These are phyloP conservation scores for Megalopta genalis DNA, from an alignment of 1,140 invertebrate genomes.

Conservation along the genomic window DNA sequence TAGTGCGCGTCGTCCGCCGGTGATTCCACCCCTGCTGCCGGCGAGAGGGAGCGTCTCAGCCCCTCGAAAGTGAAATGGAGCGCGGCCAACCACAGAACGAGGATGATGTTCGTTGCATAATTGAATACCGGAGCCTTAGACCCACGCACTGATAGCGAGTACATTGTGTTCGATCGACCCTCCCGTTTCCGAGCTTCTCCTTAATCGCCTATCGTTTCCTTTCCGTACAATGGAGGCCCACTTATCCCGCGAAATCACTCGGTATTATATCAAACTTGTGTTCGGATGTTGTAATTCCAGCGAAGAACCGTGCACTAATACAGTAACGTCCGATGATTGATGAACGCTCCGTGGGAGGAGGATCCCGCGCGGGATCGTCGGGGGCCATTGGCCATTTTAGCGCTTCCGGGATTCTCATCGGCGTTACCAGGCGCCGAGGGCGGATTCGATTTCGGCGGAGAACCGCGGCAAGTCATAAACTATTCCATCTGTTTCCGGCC, in stretches of 20 bases:
- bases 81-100: slow-evolving; percentile 60
- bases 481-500: slow-evolving; percentile 22
- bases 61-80: slow-evolving; percentile 60
- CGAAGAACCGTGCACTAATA: neutral
- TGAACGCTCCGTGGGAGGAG: neutral
- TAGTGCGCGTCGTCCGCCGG: slow-evolving; percentile 27
- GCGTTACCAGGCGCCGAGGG: neutral
- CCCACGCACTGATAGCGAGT: slow-evolving; percentile 9
- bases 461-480: slow-evolving; percentile 14
- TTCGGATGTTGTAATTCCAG: neutral
- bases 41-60: slow-evolving; percentile 53
- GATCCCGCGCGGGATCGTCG: neutral
- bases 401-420: neutral
- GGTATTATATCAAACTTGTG: neutral
- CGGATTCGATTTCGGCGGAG: too few relatives aligned
- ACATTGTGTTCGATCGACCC: slow-evolving; percentile 28
- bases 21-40: slow-evolving; percentile 36
- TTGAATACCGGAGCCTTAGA: slow-evolving; percentile 52
- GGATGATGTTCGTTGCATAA: slow-evolving; percentile 66
- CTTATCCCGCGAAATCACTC: neutral
- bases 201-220: slow-evolving; percentile 36
- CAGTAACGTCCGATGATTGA: neutral
- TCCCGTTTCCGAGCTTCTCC: slow-evolving; percentile 12
- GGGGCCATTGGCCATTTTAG: neutral
- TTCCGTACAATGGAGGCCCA: neutral